Conservation (phyloP, 2,888 invertebrate species). For the Lysandra bellargus region DNA sequence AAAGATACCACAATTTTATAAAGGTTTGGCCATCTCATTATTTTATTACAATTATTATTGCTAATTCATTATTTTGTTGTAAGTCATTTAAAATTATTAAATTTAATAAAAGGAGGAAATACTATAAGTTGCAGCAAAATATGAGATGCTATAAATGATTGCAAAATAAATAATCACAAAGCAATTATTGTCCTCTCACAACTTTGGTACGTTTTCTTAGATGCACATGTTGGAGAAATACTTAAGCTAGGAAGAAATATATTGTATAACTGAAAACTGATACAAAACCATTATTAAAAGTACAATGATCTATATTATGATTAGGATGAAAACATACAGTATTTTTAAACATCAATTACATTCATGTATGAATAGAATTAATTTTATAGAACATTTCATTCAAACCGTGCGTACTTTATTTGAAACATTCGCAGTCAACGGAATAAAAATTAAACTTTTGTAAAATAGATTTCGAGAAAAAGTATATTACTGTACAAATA, state of each 20-base stretch:
- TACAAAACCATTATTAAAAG: not conserved
- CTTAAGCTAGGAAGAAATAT: not conserved
- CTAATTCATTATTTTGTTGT: not conserved
- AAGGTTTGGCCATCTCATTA: not conserved
- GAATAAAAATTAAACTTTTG: not conserved
- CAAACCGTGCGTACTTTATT: too few species aligned
- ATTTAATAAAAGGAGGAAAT: not conserved
- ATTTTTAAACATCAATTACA: not conserved
- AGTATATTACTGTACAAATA: constrained; percentile 1
- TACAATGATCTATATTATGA: too few species aligned
- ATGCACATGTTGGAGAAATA: constrained; percentile 26
- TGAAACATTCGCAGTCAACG: not conserved
- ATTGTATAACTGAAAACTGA: not conserved
- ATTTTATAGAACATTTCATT: too few species aligned
- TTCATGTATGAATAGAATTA: not conserved
- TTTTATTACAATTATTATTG: not conserved
- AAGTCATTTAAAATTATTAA: not conserved
- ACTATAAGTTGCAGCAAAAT: not conserved
- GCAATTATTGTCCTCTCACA: constrained; percentile 71
- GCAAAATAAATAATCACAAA: constrained; percentile 34
- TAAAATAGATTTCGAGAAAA: not conserved
- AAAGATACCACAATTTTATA: not conserved
- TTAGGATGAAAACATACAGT: too few species aligned
- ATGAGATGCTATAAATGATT: not conserved
- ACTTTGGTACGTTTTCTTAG: constrained; percentile 52